phyloP scores from a whole-genome alignment of 2,113 vertebrate species.

The Scopus umbretta region DNA sequence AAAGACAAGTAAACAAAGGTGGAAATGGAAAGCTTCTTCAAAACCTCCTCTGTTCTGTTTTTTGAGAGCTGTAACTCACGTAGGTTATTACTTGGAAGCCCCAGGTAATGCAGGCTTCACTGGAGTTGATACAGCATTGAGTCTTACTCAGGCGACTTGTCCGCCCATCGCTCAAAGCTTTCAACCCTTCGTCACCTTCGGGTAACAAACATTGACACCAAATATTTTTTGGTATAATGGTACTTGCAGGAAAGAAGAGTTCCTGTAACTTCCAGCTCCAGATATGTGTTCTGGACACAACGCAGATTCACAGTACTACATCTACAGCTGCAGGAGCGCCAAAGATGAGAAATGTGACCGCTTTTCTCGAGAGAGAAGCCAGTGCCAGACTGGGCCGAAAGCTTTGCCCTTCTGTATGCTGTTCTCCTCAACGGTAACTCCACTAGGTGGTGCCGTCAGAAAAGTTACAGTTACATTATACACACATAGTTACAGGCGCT shows the following conservation, averaged over 20 bases:
- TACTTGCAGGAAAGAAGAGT: neutral
- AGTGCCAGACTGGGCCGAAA: neutral
- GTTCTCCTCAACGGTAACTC: neutral
- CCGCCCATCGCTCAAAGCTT: neutral
- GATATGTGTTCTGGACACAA: neutral
- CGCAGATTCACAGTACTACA: fast-evolving
- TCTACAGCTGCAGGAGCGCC: neutral
- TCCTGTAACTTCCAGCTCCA: neutral
- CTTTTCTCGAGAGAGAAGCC: neutral
- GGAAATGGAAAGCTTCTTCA: neutral
- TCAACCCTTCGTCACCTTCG: neutral
- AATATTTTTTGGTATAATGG: neutral
- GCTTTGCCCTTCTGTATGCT: fast-evolving
- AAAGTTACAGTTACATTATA: too few species aligned
- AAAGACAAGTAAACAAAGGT: neutral
- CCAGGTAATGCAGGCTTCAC: neutral
- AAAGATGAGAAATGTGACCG: neutral
- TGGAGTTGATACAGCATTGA: neutral
- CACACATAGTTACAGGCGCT: too few species aligned
- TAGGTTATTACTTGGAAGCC: neutral
- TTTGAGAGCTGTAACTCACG: neutral
- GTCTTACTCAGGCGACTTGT: neutral
- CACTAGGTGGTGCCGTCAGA: constrained; percentile 37
- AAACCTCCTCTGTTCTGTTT: neutral
- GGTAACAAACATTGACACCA: neutral